Base-by-base conservation (phyloP, 2,113 vertebrate species). In the Scophthalmus maximus region DNA sequence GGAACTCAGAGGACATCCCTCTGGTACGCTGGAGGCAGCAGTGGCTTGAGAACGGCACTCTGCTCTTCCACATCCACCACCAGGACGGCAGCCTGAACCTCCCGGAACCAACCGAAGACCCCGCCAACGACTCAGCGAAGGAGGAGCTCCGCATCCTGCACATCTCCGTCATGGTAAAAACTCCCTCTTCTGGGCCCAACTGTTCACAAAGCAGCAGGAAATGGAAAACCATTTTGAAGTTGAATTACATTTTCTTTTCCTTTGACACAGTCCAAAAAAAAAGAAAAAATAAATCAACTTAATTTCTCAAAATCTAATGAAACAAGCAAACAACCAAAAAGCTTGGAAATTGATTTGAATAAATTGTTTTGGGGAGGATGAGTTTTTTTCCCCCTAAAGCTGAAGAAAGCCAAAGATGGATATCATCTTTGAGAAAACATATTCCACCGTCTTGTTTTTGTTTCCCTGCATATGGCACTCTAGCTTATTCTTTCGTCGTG, bases 41-140 rank as follows among this genome's bases (percentile, higher is more conserved):
- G 85, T 99, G 98, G 98, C 92, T 99, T 86, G 98, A 99, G 89
- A 99, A 99, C 0, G 97, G 98, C 44, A 99, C 98, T 0, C 80
- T 99, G 56, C 98, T 99, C 63, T 99, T 99, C 85, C 97, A 99
- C 84, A 98, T 99, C 81, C 98, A 99, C 82, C 98, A 99, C 81
- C 98, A 99, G 68, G 97, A 99, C 0, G 96, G 97, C 5, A 92
- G 94, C 30, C 92, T 96, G 22, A 97, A 74, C 67, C 91, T 96
- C 9, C 96, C 96, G 0, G 96, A 96, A 27, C 94, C 97, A 5
- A 99, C 98, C 0, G 94, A 95, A 1, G 96, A 98, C 27, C 96
- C 98, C 1, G 94, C 95, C 78, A 95, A 93, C 0, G 94, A 96
- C 55, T 96, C 96, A 0, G 95, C 96, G 0, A 97, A 99, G 61